These are phyloP conservation scores for Penaeus vannamei DNA, from an alignment of 1,140 invertebrate species.

Conservation along the genomic window DNA sequence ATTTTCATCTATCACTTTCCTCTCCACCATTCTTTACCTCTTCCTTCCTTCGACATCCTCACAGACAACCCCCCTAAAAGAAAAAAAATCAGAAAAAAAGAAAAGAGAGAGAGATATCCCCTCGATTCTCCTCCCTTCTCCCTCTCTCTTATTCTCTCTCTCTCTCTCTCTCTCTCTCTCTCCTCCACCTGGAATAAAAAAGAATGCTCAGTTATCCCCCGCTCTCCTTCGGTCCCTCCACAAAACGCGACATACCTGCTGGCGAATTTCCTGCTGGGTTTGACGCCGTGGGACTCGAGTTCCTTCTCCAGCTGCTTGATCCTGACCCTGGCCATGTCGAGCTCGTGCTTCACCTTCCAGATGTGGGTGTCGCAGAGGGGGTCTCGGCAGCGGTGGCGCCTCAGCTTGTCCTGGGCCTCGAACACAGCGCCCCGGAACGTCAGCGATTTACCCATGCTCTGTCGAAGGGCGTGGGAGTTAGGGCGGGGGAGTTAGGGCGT, in stretches of 20 bases:
- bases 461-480: background rate
- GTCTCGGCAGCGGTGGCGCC: conserved; percentile 80
- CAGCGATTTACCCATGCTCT: conserved; percentile 86
- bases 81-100: too few species aligned
- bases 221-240: background rate
- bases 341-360: conserved; percentile 87
- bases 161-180: conserved; percentile 2
- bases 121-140: background rate
- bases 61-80: background rate
- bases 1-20: background rate
- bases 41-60: background rate
- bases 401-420: conserved; percentile 80
- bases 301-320: conserved; percentile 88
- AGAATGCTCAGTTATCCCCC: too few species aligned
- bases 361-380: conserved; percentile 85
- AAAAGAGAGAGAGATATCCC: too few species aligned
- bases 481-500: background rate
- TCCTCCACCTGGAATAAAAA: background rate
- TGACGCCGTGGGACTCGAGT: conserved; percentile 83
- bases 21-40: background rate
- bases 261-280: conserved; percentile 66
- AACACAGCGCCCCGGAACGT: conserved; percentile 91
- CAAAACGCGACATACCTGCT: conserved; percentile 51
- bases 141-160: background rate
- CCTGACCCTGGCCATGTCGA: conserved; percentile 86